Percentiles rank a stretch among this genome's conserved stretches.
These are phyloP conservation scores for Thaleichthys pacificus DNA, from an alignment of 2,797 vertebrate genomes.

Conservation along the genomic window DNA sequence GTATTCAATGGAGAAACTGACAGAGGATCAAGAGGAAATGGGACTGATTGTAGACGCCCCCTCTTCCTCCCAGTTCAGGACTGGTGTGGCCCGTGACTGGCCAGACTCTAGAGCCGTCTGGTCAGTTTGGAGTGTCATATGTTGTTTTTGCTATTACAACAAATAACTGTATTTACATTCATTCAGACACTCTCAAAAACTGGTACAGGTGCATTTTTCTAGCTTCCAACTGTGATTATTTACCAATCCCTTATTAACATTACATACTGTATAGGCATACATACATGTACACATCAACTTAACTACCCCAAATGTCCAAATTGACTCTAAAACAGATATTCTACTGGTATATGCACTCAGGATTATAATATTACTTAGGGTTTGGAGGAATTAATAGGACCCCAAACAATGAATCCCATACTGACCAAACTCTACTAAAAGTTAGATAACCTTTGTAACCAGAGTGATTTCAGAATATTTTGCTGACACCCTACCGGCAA, in stretches of 20 bases:
- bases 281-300: too few species aligned
- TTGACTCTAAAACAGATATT: neutral
- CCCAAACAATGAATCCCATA: neutral
- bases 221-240: neutral
- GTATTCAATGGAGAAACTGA: constrained; percentile 53
- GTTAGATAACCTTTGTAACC: too few species aligned
- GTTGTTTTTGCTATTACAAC: neutral
- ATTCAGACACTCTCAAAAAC: too few species aligned
- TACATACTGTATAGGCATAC: neutral
- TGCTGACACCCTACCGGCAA: too few species aligned
- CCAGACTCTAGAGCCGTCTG: constrained; percentile 62
- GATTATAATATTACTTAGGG: neutral
- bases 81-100: constrained; percentile 62
- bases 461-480: too few species aligned
- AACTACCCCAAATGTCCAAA: neutral
- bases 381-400: neutral
- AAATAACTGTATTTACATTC: neutral
- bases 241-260: neutral
- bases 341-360: neutral
- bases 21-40: constrained; percentile 31
- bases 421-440: too few species aligned
- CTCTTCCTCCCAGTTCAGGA: constrained; percentile 43
- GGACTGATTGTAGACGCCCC: constrained; percentile 41
- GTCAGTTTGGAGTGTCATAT: constrained; percentile 34
- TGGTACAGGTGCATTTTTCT: neutral